These are phyloP conservation scores for Drosophila neutralis DNA, from an alignment of 2,888 invertebrate species.

Conservation along the genomic window DNA sequence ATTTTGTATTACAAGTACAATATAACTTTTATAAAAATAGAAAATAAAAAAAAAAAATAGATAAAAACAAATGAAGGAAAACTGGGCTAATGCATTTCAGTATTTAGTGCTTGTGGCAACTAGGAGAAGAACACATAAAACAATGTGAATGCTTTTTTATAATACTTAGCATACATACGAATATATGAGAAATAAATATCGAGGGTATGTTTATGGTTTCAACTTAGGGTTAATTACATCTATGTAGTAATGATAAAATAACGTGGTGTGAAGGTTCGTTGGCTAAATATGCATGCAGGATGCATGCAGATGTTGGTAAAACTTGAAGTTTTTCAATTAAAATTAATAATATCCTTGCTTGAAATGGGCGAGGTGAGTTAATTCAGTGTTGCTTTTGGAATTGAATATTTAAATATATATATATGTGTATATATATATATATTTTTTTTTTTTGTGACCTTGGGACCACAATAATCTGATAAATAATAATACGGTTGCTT, in stretches of 20 bases:
- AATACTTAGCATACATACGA: conserved; percentile 42
- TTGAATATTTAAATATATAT: conserved; percentile 11
- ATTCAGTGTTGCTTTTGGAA: conserved; percentile 20
- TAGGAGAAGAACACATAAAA: conserved; percentile 11
- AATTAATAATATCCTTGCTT: conserved; percentile 41
- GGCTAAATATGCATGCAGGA: conserved; percentile 10
- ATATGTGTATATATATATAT: not conserved
- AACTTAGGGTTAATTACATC: conserved; percentile 8
- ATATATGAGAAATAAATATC: conserved; percentile 54
- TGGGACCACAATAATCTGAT: conserved; percentile 11
- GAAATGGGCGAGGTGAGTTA: conserved; percentile 15
- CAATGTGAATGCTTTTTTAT: conserved; percentile 37
- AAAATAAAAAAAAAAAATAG: not conserved
- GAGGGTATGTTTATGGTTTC: conserved; percentile 19
- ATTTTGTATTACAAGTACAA: conserved; percentile 32
- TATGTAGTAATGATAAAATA: conserved; percentile 19
- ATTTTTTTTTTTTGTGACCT: not conserved
- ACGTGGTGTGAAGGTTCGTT: conserved; percentile 9
- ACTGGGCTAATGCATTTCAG: not conserved
- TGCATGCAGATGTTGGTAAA: not conserved
- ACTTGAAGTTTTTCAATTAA: conserved; percentile 14
- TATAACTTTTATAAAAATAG: conserved; percentile 18
- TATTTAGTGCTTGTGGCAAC: conserved; percentile 1
- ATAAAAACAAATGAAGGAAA: conserved; percentile 14
- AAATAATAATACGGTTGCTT: conserved; percentile 48